A percentile compares a stretch with the other conserved stretches of the same genome.
Conservation (phyloP, 1,140 invertebrate species). For the Cataglyphis hispanica region DNA sequence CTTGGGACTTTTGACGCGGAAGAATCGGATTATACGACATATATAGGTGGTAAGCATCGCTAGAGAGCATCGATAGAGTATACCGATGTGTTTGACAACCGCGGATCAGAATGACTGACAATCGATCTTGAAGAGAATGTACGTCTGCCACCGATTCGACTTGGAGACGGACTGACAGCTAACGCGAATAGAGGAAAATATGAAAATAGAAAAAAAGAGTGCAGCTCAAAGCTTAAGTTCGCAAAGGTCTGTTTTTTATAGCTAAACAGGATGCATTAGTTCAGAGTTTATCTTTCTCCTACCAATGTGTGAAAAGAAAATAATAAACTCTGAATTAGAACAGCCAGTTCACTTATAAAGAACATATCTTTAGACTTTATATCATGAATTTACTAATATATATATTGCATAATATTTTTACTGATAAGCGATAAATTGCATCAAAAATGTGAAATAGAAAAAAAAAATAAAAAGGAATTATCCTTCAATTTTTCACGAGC, state of each 20-base stretch:
- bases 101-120: background rate
- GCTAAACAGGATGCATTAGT: too few species aligned
- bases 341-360: too few species aligned
- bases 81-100: constrained; percentile 6
- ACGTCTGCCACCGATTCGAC: constrained; percentile 19
- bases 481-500: background rate
- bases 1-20: constrained; percentile 26
- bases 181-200: background rate
- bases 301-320: too few species aligned
- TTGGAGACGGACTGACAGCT: constrained; percentile 11
- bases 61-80: too few species aligned
- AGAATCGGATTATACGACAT: constrained; percentile 10
- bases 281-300: too few species aligned
- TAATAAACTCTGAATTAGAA: too few species aligned
- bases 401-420: background rate
- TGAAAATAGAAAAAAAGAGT: background rate
- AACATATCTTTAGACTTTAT: background rate
- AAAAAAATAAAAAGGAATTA: background rate
- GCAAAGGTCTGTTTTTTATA: too few species aligned
- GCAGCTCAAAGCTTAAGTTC: background rate
- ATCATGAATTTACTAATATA: too few species aligned
- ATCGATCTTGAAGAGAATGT: constrained; percentile 9
- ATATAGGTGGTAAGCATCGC: background rate
- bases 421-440: background rate
- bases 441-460: background rate